These are phyloP conservation scores for Aspiorhynchus laticeps DNA, from an alignment of 2,113 vertebrate species.

Conservation along the genomic window DNA sequence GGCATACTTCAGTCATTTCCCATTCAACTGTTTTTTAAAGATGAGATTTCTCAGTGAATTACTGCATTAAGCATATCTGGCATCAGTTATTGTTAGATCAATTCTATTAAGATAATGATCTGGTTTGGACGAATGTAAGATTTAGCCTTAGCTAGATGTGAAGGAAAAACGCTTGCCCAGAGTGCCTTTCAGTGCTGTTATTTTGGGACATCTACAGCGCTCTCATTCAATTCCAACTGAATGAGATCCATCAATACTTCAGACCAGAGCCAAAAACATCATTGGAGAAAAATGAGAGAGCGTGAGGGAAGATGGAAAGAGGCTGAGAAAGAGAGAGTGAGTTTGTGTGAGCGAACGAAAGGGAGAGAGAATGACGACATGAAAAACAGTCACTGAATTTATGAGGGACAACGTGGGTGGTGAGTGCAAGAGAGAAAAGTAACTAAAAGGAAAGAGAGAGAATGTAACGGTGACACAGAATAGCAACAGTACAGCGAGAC, in stretches of 20 bases:
- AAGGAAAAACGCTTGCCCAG: conserved; percentile 26
- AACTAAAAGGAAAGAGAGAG: conserved; percentile 11
- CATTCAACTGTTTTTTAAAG: conserved; percentile 8
- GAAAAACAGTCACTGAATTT: conserved; percentile 7
- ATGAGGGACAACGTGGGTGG: conserved; percentile 1
- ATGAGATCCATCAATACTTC: conserved; percentile 49
- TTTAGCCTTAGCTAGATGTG: conserved; percentile 5
- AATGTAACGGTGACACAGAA: neutral
- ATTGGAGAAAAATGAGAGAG: conserved; percentile 36
- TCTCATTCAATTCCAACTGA: conserved; percentile 43
- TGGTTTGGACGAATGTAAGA: conserved; percentile 19
- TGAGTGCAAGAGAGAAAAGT: conserved; percentile 4
- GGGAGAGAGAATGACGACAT: conserved; percentile 24
- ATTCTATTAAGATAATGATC: conserved; percentile 19
- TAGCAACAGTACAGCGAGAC: neutral
- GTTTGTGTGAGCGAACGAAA: neutral
- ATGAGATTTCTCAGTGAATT: conserved; percentile 15
- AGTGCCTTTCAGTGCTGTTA: conserved; percentile 28
- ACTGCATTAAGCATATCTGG: conserved; percentile 21
- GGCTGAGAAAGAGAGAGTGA: neutral
- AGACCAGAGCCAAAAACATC: conserved; percentile 49
- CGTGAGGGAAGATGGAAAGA: conserved; percentile 16
- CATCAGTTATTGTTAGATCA: conserved; percentile 8
- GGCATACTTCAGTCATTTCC: conserved; percentile 9
- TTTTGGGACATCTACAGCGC: conserved; percentile 40